Evolutionary conservation across 64 coral and sea anemone genomes (phyloP).

Genomic region (Stichodactyla helianthus): DNA sequence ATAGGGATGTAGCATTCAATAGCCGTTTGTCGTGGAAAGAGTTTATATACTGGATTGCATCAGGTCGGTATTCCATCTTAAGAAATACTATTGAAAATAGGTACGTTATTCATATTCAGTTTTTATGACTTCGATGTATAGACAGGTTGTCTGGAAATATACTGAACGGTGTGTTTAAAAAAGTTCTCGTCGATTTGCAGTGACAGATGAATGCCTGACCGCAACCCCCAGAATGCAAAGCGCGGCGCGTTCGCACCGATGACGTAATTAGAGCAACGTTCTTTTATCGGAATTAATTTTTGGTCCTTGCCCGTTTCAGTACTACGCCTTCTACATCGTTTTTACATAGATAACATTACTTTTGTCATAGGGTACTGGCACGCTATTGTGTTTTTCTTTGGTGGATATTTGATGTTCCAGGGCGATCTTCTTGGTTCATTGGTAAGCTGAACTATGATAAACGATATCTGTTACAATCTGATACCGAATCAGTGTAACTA

Average conservation of each 20-base stretch:
- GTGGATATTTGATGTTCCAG: constrained; percentile 74
- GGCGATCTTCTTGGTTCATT: constrained; percentile 57
- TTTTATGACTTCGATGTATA: too few relatives aligned
- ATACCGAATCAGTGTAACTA: neutral
- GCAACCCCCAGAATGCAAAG: too few relatives aligned
- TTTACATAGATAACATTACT: neutral
- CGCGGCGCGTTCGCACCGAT: too few relatives aligned
- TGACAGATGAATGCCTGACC: too few relatives aligned
- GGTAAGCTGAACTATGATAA: constrained; percentile 28
- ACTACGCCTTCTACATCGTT: neutral
- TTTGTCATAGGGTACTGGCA: constrained; percentile 79
- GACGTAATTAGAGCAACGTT: too few relatives aligned
- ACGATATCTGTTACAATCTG: too few relatives aligned
- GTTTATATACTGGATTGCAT: constrained; percentile 79
- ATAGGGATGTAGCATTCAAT: constrained; percentile 75
- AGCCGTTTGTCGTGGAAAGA: constrained; percentile 83
- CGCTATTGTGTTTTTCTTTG: constrained; percentile 80
- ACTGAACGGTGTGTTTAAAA: too few relatives aligned
- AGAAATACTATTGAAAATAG: neutral
- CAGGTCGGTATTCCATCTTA: constrained; percentile 30
- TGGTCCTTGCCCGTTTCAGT: neutral
- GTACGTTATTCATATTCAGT: neutral
- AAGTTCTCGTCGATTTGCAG: too few relatives aligned
- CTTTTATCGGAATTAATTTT: neutral
- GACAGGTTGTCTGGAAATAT: too few relatives aligned